Evolutionary conservation across 2,113 vertebrate genomes (phyloP).

Genomic region (Leuciscus idus): DNA sequence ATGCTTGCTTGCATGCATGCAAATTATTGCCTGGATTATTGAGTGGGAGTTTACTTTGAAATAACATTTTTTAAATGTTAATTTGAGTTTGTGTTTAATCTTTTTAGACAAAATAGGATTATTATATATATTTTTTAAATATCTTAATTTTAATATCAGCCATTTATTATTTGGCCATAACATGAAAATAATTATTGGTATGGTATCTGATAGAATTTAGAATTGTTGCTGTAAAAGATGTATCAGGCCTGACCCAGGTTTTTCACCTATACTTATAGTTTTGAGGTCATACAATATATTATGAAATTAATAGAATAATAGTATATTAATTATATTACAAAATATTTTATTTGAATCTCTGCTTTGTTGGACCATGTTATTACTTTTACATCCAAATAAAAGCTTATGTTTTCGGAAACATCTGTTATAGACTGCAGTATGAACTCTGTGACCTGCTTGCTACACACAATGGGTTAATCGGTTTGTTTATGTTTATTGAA

Average conservation of each 20-base stretch:
- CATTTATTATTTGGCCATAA: neutral
- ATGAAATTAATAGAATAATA: too few species aligned
- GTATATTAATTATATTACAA: neutral
- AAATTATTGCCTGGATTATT: neutral
- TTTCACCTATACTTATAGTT: neutral
- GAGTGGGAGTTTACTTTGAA: neutral
- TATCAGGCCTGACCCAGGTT: neutral
- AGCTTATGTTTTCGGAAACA: neutral
- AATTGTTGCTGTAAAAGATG: too few species aligned
- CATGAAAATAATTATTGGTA: neutral
- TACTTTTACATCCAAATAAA: neutral
- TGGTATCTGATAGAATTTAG: neutral
- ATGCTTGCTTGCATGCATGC: neutral
- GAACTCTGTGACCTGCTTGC: conserved; percentile 23
- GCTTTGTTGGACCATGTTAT: neutral
- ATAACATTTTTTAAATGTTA: neutral
- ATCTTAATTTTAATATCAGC: neutral
- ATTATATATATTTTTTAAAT: too few species aligned
- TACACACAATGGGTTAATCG: conserved; percentile 37
- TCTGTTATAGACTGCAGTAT: conserved; percentile 8
- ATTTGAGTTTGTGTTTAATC: neutral
- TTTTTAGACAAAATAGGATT: neutral
- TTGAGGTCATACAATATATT: neutral
- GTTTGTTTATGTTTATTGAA: conserved; percentile 36
- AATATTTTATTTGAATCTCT: neutral